phyloP scores from a whole-genome alignment of 2,888 invertebrate genomes.

The Watsonalla cultraria region DNA sequence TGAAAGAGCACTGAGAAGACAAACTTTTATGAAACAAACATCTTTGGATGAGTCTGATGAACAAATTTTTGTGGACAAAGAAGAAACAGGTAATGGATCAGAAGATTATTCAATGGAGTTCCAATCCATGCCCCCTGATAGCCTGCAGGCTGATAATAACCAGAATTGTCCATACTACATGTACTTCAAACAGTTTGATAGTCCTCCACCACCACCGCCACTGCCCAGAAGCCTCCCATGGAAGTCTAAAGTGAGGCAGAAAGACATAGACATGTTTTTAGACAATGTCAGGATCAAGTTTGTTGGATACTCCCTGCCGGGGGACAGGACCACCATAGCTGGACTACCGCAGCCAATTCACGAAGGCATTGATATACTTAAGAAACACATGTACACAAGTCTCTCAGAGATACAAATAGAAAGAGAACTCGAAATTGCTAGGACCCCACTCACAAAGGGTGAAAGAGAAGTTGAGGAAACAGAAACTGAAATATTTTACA shows the following conservation, averaged over 20 bases:
- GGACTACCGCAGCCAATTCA: conserved; percentile 98
- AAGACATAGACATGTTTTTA: conserved; percentile 95
- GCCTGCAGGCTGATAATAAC: conserved; percentile 53
- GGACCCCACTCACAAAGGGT: conserved; percentile 92
- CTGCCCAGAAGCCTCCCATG: conserved; percentile 88
- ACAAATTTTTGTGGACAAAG: conserved; percentile 85
- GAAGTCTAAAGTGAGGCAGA: conserved; percentile 96
- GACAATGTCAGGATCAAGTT: conserved; percentile 96
- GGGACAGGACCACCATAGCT: conserved; percentile 92
- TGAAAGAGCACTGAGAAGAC: conserved; percentile 83
- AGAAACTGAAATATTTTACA: conserved; percentile 93
- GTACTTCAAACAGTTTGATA: conserved; percentile 68
- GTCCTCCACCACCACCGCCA: conserved; percentile 69
- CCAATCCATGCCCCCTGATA: conserved; percentile 70
- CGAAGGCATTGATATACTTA: conserved; percentile 94
- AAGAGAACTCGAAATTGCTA: conserved; percentile 93
- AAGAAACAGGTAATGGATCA: conserved; percentile 79
- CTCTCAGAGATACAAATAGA: conserved; percentile 94
- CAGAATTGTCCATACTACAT: conserved; percentile 62
- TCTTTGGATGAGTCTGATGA: conserved; percentile 90
- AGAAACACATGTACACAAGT: conserved; percentile 96
- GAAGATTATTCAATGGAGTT: conserved; percentile 81
- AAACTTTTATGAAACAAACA: conserved; percentile 94
- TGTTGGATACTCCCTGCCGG: conserved; percentile 94
- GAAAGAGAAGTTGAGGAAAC: conserved; percentile 89